A percentile compares a stretch with the other conserved stretches of the same genome.
Evolutionary conservation across 2,888 invertebrate genomes (phyloP).

Genomic region (Cephalotes varians): DNA sequence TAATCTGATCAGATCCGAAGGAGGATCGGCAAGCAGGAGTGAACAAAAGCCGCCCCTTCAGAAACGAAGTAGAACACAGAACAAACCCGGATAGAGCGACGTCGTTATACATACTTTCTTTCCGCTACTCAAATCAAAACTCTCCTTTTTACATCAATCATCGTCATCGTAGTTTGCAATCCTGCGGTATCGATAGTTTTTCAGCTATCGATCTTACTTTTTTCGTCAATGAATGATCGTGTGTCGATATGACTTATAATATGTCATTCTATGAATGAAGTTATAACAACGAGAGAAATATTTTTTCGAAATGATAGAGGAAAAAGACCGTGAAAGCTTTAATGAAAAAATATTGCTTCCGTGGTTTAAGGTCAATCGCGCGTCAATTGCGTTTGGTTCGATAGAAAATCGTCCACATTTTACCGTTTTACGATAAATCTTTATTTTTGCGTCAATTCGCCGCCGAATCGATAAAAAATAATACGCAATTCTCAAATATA

Average conservation of each 20-base stretch:
- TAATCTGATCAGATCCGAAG: constrained; percentile 82
- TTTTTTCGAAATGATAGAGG: neutral
- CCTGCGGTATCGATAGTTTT: neutral
- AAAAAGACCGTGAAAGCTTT: neutral
- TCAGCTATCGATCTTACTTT: neutral
- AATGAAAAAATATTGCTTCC: constrained; percentile 3
- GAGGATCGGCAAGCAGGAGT: constrained; percentile 65
- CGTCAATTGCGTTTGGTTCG: constrained; percentile 9
- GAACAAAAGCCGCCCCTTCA: constrained; percentile 79
- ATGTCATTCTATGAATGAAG: neutral
- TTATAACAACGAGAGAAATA: neutral
- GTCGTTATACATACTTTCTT: constrained; percentile 77
- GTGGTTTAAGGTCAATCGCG: constrained; percentile 9
- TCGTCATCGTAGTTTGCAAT: constrained; percentile 23
- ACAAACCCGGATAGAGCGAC: constrained; percentile 79
- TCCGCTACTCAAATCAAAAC: constrained; percentile 2
- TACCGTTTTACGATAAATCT: neutral
- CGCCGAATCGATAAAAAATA: neutral
- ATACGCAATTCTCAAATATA: constrained; percentile 14
- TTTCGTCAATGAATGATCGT: neutral
- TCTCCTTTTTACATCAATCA: constrained; percentile 4
- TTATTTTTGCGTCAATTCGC: neutral
- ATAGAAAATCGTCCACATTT: neutral
- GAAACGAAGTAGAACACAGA: constrained; percentile 78
- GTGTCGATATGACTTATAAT: neutral